These are phyloP conservation scores for Pao palembangensis DNA, from an alignment of 2,113 vertebrate genomes.

Conservation along the genomic window DNA sequence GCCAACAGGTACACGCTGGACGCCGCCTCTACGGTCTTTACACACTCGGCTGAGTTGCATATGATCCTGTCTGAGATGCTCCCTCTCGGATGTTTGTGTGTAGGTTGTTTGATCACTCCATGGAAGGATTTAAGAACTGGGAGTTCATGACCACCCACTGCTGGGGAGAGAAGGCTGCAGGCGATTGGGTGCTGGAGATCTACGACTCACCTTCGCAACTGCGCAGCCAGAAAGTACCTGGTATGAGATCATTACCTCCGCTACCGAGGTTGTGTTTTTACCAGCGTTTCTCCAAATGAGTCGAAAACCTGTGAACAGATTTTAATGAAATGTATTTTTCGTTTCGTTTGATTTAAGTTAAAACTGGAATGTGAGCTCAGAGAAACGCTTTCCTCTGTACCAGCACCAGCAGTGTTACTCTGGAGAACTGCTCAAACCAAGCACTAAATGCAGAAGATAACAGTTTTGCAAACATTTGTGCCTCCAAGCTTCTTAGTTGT, in stretches of 20 bases:
- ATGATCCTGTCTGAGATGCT: background rate
- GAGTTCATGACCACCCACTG: conserved; percentile 99
- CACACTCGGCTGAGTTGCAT: background rate
- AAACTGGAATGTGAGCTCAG: background rate
- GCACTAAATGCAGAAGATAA: too few relatives aligned
- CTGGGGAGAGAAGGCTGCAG: conserved; percentile 95
- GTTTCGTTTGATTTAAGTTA: background rate
- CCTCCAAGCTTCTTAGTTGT: too few relatives aligned
- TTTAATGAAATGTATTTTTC: background rate
- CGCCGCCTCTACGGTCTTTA: background rate
- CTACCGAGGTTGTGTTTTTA: too few relatives aligned
- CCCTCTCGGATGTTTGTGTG: background rate
- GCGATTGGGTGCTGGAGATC: conserved; percentile 97
- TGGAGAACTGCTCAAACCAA: too few relatives aligned
- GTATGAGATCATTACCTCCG: conserved; percentile 57
- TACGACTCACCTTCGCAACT: conserved; percentile 95
- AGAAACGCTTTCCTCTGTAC: too few relatives aligned
- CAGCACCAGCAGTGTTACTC: too few relatives aligned
- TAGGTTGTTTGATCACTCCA: conserved; percentile 98
- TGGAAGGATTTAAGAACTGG: conserved; percentile 99
- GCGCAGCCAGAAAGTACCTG: conserved; percentile 96
- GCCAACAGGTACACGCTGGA: conserved; percentile 87
- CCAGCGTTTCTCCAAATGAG: too few relatives aligned
- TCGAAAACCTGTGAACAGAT: too few relatives aligned
- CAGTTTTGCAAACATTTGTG: too few relatives aligned